Evolutionary conservation across 1,140 invertebrate species (phyloP), one percentile per base, ranked within the genome.

Genomic region (Anoplolepis gracilipes): DNA sequence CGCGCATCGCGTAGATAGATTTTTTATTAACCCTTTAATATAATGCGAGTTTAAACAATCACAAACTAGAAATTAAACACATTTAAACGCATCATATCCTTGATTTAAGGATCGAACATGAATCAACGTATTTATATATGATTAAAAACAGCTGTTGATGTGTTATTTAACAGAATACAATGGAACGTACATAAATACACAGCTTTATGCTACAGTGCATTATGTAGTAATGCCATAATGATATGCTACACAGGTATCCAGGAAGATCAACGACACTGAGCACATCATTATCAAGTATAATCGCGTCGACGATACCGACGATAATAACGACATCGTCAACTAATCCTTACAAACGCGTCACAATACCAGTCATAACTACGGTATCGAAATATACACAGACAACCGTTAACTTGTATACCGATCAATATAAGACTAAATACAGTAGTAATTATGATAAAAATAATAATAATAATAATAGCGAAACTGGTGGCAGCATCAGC

Each of bases 181-280:
- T 10, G 28, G 46, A 53, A 72, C 19, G n/a, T 19, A 72, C 11
- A 13, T 11, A 46, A n/a, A 36, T 16, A 30, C 2, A 25, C 19
- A 28, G 19, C 16, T 49, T 49, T 16, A 49, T 16, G 16, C 36
- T 61, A 2, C 33, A 28, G 4, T 33, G 30, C 19, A 22, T 49
- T 53, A 36, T 61, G 46, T 72, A 69, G 69, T 88, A 85, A 88
- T 57, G 25, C 22, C 22, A 22, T 88, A 30, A 88, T 88, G 16
- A 42, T 90, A 78, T 90, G 64, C 84, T 57, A 90, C 65, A 78
- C 92, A 95, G 94, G 94, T 95, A 94, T 87, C 90, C 89, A 88
- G 93, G 92, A 94, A 91, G 91, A 86, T 64, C 92, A 82, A 94
- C 94, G 84, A 93, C 94, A 82, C 90, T 93, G 90, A 93, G 90